Conservation (phyloP, 2,797 vertebrate genomes). For the Cyclura pinguis region DNA sequence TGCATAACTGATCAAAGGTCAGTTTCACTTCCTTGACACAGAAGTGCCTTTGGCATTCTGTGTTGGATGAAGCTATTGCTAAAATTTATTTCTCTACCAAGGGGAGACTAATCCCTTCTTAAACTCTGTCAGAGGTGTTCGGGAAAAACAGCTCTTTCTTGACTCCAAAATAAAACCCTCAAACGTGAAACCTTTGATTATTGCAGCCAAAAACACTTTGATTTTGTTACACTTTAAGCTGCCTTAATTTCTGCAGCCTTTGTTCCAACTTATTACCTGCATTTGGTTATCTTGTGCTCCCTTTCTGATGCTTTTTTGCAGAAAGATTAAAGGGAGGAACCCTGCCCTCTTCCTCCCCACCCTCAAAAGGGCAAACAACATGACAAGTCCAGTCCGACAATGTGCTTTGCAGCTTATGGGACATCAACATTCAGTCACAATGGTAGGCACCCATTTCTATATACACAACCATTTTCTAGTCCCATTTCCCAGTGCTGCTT, state of each 20-base stretch:
- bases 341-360: too few species aligned
- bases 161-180: background rate
- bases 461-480: background rate
- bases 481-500: background rate
- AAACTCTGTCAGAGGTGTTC: background rate
- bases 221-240: background rate
- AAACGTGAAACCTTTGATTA: background rate
- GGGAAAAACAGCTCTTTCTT: background rate
- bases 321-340: background rate
- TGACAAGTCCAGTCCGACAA: background rate
- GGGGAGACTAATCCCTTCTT: slow-evolving; percentile 59
- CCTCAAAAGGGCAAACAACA: background rate
- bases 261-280: background rate
- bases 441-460: too few species aligned
- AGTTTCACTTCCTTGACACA: background rate
- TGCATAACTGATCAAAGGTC: too few species aligned
- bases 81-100: slow-evolving; percentile 43
- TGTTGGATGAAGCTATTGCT: background rate
- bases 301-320: background rate
- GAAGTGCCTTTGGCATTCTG: background rate
- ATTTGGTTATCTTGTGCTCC: background rate
- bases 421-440: background rate
- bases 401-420: background rate
- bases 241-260: background rate
- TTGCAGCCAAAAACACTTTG: background rate